These are phyloP conservation scores for Scortum barcoo DNA, from an alignment of 2,113 vertebrate species.

Conservation along the genomic window DNA sequence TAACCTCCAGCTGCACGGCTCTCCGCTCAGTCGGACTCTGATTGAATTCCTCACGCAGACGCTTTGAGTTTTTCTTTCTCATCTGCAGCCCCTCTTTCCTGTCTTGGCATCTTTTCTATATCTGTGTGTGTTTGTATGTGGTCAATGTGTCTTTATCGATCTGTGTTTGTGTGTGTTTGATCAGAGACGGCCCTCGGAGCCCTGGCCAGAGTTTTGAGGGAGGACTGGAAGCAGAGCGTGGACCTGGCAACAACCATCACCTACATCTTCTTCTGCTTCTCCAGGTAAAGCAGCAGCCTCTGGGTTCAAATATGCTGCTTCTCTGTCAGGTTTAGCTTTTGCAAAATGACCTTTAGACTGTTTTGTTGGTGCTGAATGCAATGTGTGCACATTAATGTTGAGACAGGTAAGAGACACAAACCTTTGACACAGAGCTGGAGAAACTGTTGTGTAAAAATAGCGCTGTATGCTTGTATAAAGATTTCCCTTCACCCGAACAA, in stretches of 20 bases:
- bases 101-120: background rate
- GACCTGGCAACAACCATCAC: constrained; percentile 96
- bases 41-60: constrained; percentile 22
- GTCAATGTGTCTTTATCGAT: background rate
- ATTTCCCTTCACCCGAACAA: background rate
- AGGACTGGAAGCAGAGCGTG: constrained; percentile 96
- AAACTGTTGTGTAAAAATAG: background rate
- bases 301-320: background rate
- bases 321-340: no score
- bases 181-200: constrained; percentile 91
- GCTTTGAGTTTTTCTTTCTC: background rate
- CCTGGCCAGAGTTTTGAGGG: constrained; percentile 91
- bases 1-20: constrained; percentile 22
- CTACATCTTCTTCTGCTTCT: constrained; percentile 96
- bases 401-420: background rate
- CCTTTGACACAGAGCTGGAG: background rate
- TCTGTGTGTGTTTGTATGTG: background rate
- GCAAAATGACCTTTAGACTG: background rate
- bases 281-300: constrained; percentile 84
- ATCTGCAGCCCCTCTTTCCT: constrained; percentile 1
- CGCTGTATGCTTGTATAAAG: background rate
- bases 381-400: background rate
- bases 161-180: constrained; percentile 42
- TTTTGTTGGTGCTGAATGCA: background rate
- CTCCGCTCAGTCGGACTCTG: background rate